phyloP scores from a whole-genome alignment of 1,140 invertebrate species.

The Thaumetopoea pityocampa region DNA sequence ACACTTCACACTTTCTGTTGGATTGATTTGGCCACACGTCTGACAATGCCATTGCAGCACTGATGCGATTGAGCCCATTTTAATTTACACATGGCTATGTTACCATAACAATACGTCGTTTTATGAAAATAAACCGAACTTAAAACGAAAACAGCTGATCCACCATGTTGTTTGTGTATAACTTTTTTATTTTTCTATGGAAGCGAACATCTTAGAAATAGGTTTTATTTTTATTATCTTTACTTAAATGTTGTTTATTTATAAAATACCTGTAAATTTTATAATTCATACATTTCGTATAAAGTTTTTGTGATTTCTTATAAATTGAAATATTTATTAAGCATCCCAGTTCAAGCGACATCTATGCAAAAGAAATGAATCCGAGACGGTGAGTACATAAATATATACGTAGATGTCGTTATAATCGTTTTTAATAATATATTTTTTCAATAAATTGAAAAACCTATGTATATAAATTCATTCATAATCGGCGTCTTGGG shows the following conservation, averaged over 20 bases:
- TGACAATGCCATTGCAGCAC: slow-evolving; percentile 93
- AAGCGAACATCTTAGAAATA: background rate
- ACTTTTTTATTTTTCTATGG: slow-evolving; percentile 50
- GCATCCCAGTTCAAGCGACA: too few relatives aligned
- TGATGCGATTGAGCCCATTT: slow-evolving; percentile 92
- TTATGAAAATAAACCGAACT: slow-evolving; percentile 65
- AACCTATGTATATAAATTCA: too few relatives aligned
- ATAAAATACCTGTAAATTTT: too few relatives aligned
- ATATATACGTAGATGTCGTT: too few relatives aligned
- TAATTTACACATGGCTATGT: slow-evolving; percentile 77
- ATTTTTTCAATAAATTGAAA: too few relatives aligned
- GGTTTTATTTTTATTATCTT: slow-evolving; percentile 12
- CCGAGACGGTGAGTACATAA: too few relatives aligned
- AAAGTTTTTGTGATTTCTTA: too few relatives aligned
- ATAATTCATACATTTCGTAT: too few relatives aligned
- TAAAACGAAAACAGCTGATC: slow-evolving; percentile 77
- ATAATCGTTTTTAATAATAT: too few relatives aligned
- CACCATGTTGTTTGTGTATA: slow-evolving; percentile 78
- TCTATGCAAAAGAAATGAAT: too few relatives aligned
- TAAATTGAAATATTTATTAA: too few relatives aligned
- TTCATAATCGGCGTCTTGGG: too few relatives aligned
- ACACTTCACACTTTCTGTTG: slow-evolving; percentile 86
- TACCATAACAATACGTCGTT: slow-evolving; percentile 69
- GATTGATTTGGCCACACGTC: slow-evolving; percentile 90
- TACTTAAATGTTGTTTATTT: slow-evolving; percentile 3